Evolutionary conservation across 2,888 invertebrate genomes (phyloP).

Genomic region (Megaustenia siamemsis): DNA sequence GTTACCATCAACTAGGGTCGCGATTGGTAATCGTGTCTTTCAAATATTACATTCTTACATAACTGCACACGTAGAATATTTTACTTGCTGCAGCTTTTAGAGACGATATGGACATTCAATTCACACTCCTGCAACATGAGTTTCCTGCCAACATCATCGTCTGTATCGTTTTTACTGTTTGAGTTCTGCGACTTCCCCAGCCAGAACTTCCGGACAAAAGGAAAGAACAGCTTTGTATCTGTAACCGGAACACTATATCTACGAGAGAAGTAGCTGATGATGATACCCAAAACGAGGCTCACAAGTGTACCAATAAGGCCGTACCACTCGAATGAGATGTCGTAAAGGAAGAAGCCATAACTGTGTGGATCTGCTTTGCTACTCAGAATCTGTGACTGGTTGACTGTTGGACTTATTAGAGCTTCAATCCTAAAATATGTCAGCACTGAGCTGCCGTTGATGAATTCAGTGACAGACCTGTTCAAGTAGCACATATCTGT

Average conservation of each 20-base stretch:
- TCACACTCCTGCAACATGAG: no score
- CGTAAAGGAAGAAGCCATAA: neutral
- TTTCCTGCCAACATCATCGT: neutral
- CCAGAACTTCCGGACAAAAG: neutral
- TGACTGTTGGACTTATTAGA: neutral
- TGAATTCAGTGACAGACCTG: neutral
- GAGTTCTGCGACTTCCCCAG: neutral
- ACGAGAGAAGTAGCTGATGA: no score
- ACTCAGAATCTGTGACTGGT: neutral
- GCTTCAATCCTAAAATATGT: neutral
- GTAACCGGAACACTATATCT: neutral
- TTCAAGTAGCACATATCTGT: conserved; percentile 37
- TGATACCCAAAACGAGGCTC: neutral
- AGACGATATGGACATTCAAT: no score
- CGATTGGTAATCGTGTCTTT: no score
- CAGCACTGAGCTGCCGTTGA: neutral
- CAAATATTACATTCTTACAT: no score
- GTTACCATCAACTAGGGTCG: no score
- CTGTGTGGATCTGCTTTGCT: neutral
- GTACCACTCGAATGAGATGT: neutral
- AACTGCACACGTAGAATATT: no score
- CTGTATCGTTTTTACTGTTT: neutral
- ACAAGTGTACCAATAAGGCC: neutral
- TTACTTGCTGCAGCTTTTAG: no score
- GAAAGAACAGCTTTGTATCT: neutral